Conservation (phyloP, 2,113 vertebrate genomes). For the Lampris megalopsis region DNA sequence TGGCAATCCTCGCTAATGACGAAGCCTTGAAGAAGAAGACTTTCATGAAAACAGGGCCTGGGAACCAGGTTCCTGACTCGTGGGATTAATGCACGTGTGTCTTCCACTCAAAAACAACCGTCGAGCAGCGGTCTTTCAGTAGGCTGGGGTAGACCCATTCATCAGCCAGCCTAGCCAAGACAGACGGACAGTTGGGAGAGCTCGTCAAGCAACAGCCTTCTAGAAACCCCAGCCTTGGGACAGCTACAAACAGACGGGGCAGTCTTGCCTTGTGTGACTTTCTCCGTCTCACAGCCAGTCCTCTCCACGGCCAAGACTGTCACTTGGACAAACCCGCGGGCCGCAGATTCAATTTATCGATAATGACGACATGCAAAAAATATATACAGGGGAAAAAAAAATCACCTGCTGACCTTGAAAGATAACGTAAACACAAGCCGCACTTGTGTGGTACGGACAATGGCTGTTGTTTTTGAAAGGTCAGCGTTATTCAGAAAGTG, state of each 20-base stretch:
- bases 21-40: too few species aligned
- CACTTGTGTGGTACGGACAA: too few species aligned
- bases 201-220: slow-evolving; percentile 19
- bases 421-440: too few species aligned
- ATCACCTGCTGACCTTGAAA: too few species aligned
- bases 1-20: too few species aligned
- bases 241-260: not conserved
- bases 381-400: too few species aligned
- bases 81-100: not conserved
- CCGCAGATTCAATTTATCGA: not conserved
- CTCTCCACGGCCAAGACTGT: slow-evolving; percentile 25
- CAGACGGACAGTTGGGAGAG: slow-evolving; percentile 47
- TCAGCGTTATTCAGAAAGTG: too few species aligned
- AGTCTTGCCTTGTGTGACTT: slow-evolving; percentile 36
- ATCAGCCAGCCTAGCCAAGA: not conserved
- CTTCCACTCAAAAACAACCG: slow-evolving; percentile 18
- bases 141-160: slow-evolving; percentile 15
- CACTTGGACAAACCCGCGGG: slow-evolving; percentile 14
- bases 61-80: slow-evolving; percentile 8
- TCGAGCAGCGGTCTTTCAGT: slow-evolving; percentile 10
- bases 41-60: not conserved
- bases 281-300: slow-evolving; percentile 28
- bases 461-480: too few species aligned
- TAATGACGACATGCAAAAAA: not conserved
- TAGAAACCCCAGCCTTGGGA: slow-evolving; percentile 16